These are phyloP conservation scores for Thalassaphorura encarpata DNA, from an alignment of 1,140 invertebrate genomes.

Conservation along the genomic window DNA sequence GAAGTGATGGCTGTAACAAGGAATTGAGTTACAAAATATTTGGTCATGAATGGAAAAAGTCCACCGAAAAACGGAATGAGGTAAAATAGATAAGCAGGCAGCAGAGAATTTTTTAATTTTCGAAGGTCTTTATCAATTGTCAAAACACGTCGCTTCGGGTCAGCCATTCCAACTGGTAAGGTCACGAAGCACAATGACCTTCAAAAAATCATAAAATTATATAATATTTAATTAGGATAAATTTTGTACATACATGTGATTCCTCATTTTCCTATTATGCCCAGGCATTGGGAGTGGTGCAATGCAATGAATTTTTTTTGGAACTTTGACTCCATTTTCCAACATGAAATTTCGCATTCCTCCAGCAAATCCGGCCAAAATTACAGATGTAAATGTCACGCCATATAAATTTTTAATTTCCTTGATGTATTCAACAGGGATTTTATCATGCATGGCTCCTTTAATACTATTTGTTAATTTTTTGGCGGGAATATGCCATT, in stretches of 20 bases:
- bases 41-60: background rate
- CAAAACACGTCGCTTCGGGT: conserved; percentile 1
- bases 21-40: background rate
- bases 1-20: conserved; percentile 2
- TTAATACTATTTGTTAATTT: conserved; percentile 4
- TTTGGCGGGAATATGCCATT: conserved; percentile 6
- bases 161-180: conserved; percentile 14
- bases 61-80: conserved; percentile 1
- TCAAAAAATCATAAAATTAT: background rate
- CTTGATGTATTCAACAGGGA: conserved; percentile 17
- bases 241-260: conserved; percentile 17
- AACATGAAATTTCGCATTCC: conserved; percentile 23
- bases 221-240: background rate
- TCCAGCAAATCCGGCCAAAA: conserved; percentile 15
- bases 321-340: conserved; percentile 16
- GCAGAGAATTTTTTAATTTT: background rate
- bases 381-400: conserved; percentile 9
- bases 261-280: conserved; percentile 23
- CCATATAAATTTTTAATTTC: conserved; percentile 12
- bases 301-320: conserved; percentile 12
- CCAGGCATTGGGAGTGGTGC: conserved; percentile 16
- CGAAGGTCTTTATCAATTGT: conserved; percentile 1
- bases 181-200: background rate
- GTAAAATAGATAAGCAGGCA: background rate
- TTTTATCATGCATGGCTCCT: background rate